Conservation (phyloP, 2,113 vertebrate genomes). For the Nettapus auritus region DNA sequence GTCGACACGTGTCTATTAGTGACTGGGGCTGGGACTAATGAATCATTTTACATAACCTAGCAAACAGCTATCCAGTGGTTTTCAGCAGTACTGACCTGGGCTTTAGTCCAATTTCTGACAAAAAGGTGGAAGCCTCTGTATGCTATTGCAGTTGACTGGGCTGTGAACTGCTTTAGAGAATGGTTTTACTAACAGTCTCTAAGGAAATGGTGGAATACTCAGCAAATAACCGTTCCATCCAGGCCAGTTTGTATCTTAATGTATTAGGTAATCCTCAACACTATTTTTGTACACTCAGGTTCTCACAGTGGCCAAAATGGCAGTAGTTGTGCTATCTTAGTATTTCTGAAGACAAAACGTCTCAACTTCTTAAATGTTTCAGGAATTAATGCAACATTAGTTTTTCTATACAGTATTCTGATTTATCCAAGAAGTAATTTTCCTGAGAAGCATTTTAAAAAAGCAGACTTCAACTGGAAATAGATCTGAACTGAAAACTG, state of each 20-base stretch:
- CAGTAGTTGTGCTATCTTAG: neutral
- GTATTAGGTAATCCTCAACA: neutral
- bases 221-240: neutral
- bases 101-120: neutral
- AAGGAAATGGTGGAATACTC: neutral
- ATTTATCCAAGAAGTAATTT: neutral
- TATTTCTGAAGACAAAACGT: neutral
- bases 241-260: neutral
- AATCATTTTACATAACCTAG: constrained; percentile 34
- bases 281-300: neutral
- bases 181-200: neutral
- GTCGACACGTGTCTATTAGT: constrained; percentile 21
- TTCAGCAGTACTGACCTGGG: constrained; percentile 7
- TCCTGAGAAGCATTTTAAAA: neutral
- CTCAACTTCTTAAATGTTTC: neutral
- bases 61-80: constrained; percentile 19
- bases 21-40: constrained; percentile 16
- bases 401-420: neutral
- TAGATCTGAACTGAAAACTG: neutral
- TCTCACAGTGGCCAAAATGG: neutral
- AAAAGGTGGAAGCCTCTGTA: constrained; percentile 4
- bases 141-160: neutral
- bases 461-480: neutral
- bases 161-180: neutral
- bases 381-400: neutral